A percentile compares a stretch with the other conserved stretches of the same genome.
These are phyloP conservation scores for Physocephala rufipes DNA, from an alignment of 2,888 invertebrate species.

Conservation along the genomic window DNA sequence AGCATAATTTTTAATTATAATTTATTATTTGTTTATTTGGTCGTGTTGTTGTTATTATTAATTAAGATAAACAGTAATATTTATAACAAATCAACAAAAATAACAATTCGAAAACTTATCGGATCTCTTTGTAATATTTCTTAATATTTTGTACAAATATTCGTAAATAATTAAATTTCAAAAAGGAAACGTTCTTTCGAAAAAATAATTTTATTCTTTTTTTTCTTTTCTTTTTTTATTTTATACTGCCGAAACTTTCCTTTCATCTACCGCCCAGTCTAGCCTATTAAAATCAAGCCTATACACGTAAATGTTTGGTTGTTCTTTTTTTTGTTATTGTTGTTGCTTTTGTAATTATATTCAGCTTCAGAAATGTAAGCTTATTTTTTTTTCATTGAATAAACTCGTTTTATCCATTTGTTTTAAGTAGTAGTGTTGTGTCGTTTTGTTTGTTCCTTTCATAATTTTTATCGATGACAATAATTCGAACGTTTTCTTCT, in stretches of 20 bases:
- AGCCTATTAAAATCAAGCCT: no score
- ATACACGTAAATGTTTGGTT: no score
- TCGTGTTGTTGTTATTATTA: slow-evolving; percentile 48
- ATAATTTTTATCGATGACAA: not conserved
- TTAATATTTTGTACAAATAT: slow-evolving; percentile 38
- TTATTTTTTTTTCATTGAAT: slow-evolving; percentile 24
- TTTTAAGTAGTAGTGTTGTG: slow-evolving; percentile 26
- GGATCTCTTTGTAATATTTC: not conserved
- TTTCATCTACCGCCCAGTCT: not conserved
- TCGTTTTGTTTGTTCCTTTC: not conserved
- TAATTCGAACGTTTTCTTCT: not conserved
- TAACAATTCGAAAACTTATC: slow-evolving; percentile 29
- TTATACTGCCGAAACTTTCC: slow-evolving; percentile 7
- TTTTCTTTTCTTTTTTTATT: slow-evolving; percentile 16
- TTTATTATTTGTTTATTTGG: slow-evolving; percentile 7
- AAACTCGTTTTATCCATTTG: no score
- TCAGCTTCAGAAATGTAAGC: not conserved
- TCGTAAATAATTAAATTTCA: no score
- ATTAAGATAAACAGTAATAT: slow-evolving; percentile 42
- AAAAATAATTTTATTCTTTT: slow-evolving; percentile 6
- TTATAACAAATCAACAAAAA: slow-evolving; percentile 65
- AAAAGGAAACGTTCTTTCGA: no score
- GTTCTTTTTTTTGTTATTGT: slow-evolving; percentile 43
- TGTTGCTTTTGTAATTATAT: not conserved
- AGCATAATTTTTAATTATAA: no score